Base-by-base conservation (phyloP, 2,113 vertebrate species). In the Romanogobio albipinnatus region DNA sequence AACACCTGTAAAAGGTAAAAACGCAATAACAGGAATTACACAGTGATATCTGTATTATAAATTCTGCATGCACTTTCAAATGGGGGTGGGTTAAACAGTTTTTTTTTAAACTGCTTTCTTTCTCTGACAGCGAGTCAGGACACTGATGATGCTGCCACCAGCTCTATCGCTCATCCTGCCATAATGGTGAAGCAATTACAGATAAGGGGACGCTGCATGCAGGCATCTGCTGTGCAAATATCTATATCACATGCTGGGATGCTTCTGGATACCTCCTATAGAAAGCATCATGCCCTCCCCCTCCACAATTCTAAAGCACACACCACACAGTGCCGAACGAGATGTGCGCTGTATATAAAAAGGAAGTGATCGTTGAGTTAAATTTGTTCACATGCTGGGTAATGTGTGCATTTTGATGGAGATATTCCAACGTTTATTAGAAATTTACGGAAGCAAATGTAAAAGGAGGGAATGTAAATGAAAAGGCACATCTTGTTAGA, bases 401-500 rank as follows among this genome's bases (percentile, higher is more conserved):
- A 53, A 53, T 53, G 71, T n/a, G 47, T 56, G 49, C 22, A 51
- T 87, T 85, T 91, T 90, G 79, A 87, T 77, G 45, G 81, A 87
- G 90, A 90, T 90, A 91, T 90, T 26, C 68, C 39, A 84, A 91
- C 89, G 91, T 92, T 88, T 89, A 93, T 89, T 84, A 91, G 88
- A 59, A 64, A 45, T 70, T 77, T 91, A 92, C 90, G 89, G 89
- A 87, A 91, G 83, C 86, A 56, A 79, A 82, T 49, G 82, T 87
- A 87, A 88, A 81, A 66, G 73, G 26, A 62, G 84, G 64, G 89
- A 92, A 93, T 90, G 76, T 79, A 90, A 93, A 93, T 92, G 84
- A 90, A 84, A 81, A 53, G 74, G 74, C 74, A 51, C 74, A 85
- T 88, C 88, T 93, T 92, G 87, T 92, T 93, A 92, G 89, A 86